A percentile compares a stretch with the other conserved stretches of the same genome.
These are phyloP conservation scores for Pocillopora meandrina DNA, from an alignment of 92 coral and sea anemone genomes.

Conservation along the genomic window DNA sequence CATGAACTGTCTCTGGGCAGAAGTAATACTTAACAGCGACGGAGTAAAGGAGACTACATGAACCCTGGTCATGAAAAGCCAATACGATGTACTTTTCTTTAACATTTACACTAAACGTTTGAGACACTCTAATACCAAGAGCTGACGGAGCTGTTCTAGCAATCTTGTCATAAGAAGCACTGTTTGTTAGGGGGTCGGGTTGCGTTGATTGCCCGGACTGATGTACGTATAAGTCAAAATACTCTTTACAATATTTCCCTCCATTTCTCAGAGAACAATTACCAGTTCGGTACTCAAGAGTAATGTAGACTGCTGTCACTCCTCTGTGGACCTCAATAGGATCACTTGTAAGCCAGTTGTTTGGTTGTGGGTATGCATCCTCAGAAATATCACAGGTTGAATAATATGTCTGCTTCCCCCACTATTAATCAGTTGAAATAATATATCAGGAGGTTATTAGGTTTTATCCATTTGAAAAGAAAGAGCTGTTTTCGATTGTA, in stretches of 20 bases:
- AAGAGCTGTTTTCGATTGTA: too few relatives aligned
- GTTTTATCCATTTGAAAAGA: too few relatives aligned
- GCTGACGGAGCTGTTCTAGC: constrained; percentile 10
- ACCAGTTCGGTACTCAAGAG: constrained; percentile 32
- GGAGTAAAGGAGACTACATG: constrained; percentile 53
- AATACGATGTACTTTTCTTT: constrained; percentile 42
- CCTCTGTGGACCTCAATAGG: constrained; percentile 34
- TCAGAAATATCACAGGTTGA: too few relatives aligned
- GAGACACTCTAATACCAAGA: neutral
- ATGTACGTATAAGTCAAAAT: constrained; percentile 44
- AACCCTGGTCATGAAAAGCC: constrained; percentile 75
- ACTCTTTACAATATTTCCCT: neutral
- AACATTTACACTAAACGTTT: constrained; percentile 21
- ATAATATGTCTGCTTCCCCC: too few relatives aligned
- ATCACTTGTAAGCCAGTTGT: constrained; percentile 70
- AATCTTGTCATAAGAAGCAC: constrained; percentile 8
- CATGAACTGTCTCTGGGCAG: constrained; percentile 49
- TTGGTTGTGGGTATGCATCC: constrained; percentile 35
- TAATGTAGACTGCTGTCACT: constrained; percentile 50
- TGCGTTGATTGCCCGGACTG: constrained; percentile 34
- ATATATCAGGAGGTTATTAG: too few relatives aligned
- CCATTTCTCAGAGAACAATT: neutral
- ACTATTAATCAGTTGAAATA: too few relatives aligned
- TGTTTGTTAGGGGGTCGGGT: constrained; percentile 47
- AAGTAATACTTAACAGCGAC: constrained; percentile 55